Evolutionary conservation across 2,888 invertebrate species (phyloP).

Genomic region (Scaptomyza caliginosa): DNA sequence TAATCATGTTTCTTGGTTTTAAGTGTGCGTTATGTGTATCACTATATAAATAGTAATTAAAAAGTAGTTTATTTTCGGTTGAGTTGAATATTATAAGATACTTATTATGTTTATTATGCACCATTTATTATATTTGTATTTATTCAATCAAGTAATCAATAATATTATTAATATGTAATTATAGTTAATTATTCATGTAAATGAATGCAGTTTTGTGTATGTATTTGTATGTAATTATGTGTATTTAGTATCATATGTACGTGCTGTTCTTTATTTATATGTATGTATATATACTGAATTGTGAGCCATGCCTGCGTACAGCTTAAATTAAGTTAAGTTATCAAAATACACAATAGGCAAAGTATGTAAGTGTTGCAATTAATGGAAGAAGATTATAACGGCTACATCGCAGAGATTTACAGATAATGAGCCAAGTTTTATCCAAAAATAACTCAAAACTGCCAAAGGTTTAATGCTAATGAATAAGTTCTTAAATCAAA

Average conservation of each 20-base stretch:
- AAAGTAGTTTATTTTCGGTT: too few relatives aligned
- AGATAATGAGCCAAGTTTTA: conserved; percentile 29
- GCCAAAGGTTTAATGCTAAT: conserved; percentile 32
- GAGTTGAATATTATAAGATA: too few relatives aligned
- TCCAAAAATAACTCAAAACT: conserved; percentile 7
- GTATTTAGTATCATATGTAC: conserved; percentile 25
- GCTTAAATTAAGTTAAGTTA: conserved; percentile 37
- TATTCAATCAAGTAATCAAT: conserved; percentile 50
- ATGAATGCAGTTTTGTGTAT: conserved; percentile 39
- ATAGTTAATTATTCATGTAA: conserved; percentile 49
- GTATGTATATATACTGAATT: conserved; percentile 50
- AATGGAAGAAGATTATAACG: conserved; percentile 22
- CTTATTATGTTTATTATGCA: conserved; percentile 38
- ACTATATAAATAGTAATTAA: too few relatives aligned
- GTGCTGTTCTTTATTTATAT: conserved; percentile 47
- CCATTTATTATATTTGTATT: conserved; percentile 48
- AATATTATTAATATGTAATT: conserved; percentile 39
- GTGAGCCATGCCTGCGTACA: conserved; percentile 26
- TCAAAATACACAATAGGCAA: conserved; percentile 41
- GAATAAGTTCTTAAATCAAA: conserved; percentile 36
- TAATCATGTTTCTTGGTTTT: too few relatives aligned
- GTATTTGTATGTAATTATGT: conserved; percentile 22
- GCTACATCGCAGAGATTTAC: conserved; percentile 54
- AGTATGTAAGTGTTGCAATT: conserved; percentile 9
- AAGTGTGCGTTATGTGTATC: too few relatives aligned